These are phyloP conservation scores for Sphaerophoria taeniata DNA, from an alignment of 2,888 invertebrate genomes.

Conservation along the genomic window DNA sequence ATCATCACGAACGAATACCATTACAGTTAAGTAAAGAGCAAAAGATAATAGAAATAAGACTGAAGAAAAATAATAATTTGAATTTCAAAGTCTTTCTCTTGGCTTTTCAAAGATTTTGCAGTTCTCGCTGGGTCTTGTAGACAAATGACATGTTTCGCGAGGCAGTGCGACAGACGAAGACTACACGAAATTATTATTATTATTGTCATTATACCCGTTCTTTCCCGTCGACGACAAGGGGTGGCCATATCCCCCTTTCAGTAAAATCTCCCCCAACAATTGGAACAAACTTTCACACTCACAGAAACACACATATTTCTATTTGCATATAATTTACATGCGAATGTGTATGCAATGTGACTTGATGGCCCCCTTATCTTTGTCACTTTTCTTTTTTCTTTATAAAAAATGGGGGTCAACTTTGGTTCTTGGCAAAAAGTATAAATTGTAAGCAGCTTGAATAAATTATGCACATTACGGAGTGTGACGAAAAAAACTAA, in stretches of 20 bases:
- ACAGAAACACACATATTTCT: slow-evolving; percentile 26
- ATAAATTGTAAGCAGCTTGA: slow-evolving; percentile 53
- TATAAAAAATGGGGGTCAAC: slow-evolving; percentile 38
- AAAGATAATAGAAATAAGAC: slow-evolving; percentile 14
- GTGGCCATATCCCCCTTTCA: background rate
- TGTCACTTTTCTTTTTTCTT: background rate
- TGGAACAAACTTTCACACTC: background rate
- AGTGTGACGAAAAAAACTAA: slow-evolving; percentile 25
- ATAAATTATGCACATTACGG: slow-evolving; percentile 63
- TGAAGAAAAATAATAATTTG: slow-evolving; percentile 50
- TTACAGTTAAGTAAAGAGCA: slow-evolving; percentile 30
- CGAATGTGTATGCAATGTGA: slow-evolving; percentile 51
- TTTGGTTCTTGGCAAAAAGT: slow-evolving; percentile 16
- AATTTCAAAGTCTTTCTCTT: slow-evolving; percentile 59
- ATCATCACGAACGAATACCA: slow-evolving; percentile 16
- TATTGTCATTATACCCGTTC: slow-evolving; percentile 26
- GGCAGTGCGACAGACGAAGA: background rate
- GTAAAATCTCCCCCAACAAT: background rate
- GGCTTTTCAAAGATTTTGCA: slow-evolving; percentile 31
- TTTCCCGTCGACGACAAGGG: slow-evolving; percentile 6
- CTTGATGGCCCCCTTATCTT: slow-evolving; percentile 43
- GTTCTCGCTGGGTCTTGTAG: too few relatives aligned
- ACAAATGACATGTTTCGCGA: background rate
- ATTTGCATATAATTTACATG: slow-evolving; percentile 70
- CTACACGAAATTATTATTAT: slow-evolving; percentile 32